These are phyloP conservation scores for Bombus pascuorum DNA, from an alignment of 1,140 invertebrate species.

Conservation along the genomic window DNA sequence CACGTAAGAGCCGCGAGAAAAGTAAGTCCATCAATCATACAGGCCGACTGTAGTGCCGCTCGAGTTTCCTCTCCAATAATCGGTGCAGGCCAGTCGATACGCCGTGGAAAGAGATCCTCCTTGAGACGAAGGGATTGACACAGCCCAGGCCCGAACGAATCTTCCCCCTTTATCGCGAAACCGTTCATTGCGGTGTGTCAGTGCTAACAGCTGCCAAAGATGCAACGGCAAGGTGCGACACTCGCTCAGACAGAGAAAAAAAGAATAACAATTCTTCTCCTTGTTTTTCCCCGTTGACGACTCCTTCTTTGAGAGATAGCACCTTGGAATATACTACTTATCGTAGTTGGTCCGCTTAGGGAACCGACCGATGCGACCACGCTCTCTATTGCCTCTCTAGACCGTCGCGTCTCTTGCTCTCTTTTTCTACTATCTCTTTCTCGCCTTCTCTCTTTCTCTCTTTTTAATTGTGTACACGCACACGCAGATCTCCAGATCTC, in stretches of 20 bases:
- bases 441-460: neutral
- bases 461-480: neutral
- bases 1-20: slow-evolving; percentile 78
- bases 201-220: slow-evolving; percentile 59
- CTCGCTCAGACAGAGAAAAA: slow-evolving; percentile 46
- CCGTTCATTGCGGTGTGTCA: slow-evolving; percentile 54
- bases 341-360: slow-evolving; percentile 37
- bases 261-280: neutral
- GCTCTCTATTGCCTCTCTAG: neutral
- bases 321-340: neutral
- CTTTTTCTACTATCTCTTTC: neutral
- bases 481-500: neutral
- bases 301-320: slow-evolving; percentile 8
- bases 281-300: slow-evolving; percentile 10
- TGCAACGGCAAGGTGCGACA: slow-evolving; percentile 68
- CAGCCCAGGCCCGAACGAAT: slow-evolving; percentile 28
- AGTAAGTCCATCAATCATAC: slow-evolving; percentile 72
- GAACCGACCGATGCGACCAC: slow-evolving; percentile 35
- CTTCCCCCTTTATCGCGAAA: slow-evolving; percentile 50
- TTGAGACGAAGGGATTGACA: slow-evolving; percentile 45
- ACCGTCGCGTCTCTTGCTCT: neutral
- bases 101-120: slow-evolving; percentile 49
- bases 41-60: slow-evolving; percentile 56
- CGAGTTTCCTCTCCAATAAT: slow-evolving; percentile 57
- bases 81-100: slow-evolving; percentile 51